A percentile compares a stretch with the other conserved stretches of the same genome.
Evolutionary conservation across 2,888 invertebrate species (phyloP).

Genomic region (Vanessa cardui): DNA sequence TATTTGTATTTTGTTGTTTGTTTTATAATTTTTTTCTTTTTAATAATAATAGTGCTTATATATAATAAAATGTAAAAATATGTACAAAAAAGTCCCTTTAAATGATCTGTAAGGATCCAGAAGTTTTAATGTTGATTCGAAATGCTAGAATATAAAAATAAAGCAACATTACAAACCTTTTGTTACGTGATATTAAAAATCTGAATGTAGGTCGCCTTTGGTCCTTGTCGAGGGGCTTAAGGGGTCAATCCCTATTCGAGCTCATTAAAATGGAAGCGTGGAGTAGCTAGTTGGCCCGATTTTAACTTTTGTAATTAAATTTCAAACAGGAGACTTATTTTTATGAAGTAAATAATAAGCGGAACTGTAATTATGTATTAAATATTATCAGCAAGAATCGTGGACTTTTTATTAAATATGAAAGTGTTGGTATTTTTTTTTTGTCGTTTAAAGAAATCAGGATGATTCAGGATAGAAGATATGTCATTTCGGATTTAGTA

Average conservation of each 20-base stretch:
- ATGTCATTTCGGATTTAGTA: too few species aligned
- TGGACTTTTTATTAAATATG: too few species aligned
- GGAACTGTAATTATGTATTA: too few species aligned
- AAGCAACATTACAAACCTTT: not conserved
- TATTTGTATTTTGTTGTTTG: constrained; percentile 14
- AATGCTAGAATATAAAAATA: too few species aligned
- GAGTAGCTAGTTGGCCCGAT: constrained; percentile 10
- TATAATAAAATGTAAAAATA: not conserved
- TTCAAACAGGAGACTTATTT: not conserved
- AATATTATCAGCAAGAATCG: too few species aligned
- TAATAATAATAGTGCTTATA: not conserved
- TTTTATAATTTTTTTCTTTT: not conserved
- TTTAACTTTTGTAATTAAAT: constrained; percentile 13
- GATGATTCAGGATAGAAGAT: too few species aligned
- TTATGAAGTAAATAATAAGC: not conserved
- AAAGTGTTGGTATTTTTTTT: too few species aligned
- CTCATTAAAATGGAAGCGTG: constrained; percentile 22
- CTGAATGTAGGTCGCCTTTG: constrained; percentile 27
- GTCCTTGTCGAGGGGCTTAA: constrained; percentile 23
- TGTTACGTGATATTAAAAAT: not conserved
- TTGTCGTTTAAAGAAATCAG: too few species aligned
- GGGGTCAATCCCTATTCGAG: constrained; percentile 28
- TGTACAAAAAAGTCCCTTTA: not conserved
- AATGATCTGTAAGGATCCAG: too few species aligned
- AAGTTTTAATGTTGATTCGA: too few species aligned